phyloP scores from a whole-genome alignment of 2,113 vertebrate genomes.

The Prolemur simus region DNA sequence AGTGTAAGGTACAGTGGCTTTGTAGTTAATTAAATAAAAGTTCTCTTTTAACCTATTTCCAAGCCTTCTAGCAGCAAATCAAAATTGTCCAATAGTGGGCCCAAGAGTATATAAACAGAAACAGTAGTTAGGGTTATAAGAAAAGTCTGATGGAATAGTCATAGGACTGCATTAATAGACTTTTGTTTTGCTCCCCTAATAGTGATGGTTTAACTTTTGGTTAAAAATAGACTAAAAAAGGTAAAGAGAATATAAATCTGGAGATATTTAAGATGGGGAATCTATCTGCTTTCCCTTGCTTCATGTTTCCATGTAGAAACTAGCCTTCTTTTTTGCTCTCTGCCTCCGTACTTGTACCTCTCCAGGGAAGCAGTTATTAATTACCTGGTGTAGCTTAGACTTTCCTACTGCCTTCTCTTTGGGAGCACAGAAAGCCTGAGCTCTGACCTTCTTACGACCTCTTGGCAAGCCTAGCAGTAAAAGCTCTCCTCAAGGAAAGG shows the following conservation, averaged over 20 bases:
- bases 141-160: not conserved
- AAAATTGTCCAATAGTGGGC: not conserved
- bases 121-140: not conserved
- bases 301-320: not conserved
- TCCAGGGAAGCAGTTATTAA: not conserved
- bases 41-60: constrained; percentile 44
- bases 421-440: not conserved
- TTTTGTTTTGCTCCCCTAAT: too few species aligned
- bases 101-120: not conserved
- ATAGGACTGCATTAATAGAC: not conserved
- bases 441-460: not conserved
- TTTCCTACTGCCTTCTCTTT: not conserved
- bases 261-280: not conserved
- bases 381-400: not conserved
- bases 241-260: not conserved
- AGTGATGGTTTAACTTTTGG: not conserved
- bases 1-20: not conserved
- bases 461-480: not conserved
- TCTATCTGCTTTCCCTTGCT: not conserved
- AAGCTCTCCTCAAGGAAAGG: not conserved
- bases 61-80: not conserved
- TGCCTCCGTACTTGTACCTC: not conserved
- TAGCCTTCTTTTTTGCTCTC: not conserved
- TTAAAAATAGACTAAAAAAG: not conserved
- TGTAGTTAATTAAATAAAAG: constrained; percentile 39